These are phyloP conservation scores for Arenicola marina DNA, from an alignment of 2,888 invertebrate species.

Conservation along the genomic window DNA sequence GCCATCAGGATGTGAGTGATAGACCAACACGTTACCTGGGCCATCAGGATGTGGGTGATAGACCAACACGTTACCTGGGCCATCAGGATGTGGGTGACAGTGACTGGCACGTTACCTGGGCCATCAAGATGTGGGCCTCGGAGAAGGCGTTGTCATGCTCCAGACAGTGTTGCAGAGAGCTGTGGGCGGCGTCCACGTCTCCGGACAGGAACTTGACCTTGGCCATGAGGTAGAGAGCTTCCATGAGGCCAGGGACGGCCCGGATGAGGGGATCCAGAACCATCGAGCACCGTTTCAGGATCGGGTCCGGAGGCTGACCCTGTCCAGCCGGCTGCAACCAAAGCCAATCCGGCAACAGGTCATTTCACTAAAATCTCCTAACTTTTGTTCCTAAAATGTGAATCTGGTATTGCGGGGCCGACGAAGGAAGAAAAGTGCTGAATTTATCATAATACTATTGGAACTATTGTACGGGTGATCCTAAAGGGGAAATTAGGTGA, in stretches of 20 bases:
- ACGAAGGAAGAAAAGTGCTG: background rate
- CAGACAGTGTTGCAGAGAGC: conserved; percentile 74
- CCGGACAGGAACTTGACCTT: conserved; percentile 79
- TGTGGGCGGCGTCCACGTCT: conserved; percentile 74
- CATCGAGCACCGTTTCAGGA: conserved; percentile 68
- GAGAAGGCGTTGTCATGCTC: conserved; percentile 80
- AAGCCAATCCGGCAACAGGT: background rate
- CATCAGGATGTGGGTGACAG: too few species aligned
- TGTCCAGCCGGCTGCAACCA: conserved; percentile 69
- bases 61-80: too few species aligned
- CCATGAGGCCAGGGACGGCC: conserved; percentile 79
- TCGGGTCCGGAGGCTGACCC: conserved; percentile 61
- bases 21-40: too few species aligned
- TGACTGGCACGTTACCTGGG: too few species aligned
- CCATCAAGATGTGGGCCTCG: conserved; percentile 82
- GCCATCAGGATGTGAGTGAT: too few species aligned
- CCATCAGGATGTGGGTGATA: too few species aligned
- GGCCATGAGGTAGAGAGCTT: conserved; percentile 71
- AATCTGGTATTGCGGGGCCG: background rate
- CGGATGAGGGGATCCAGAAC: conserved; percentile 75
- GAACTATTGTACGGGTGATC: too few species aligned
- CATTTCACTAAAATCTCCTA: too few species aligned
- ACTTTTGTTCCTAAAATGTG: too few species aligned
- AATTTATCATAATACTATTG: background rate
- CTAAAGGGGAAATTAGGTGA: too few species aligned